A percentile compares a stretch with the other conserved stretches of the same genome.
phyloP scores from a whole-genome alignment of 2,888 invertebrate genomes.

The Eucriotettix oculatus region DNA sequence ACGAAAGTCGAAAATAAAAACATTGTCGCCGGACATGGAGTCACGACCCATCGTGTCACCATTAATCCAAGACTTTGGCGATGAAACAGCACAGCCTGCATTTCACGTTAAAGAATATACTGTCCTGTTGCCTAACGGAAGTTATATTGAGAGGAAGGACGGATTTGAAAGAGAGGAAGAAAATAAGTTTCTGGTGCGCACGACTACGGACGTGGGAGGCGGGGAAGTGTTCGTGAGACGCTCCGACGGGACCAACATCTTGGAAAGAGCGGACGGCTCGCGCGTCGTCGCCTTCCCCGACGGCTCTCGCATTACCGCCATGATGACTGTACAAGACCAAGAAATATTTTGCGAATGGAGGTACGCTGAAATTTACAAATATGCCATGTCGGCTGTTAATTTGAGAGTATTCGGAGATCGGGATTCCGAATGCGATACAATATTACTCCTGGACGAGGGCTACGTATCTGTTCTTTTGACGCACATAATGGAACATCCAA shows the following conservation, averaged over 20 bases:
- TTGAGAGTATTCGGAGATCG: neutral
- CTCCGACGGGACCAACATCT: slow-evolving; percentile 21
- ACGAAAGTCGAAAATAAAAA: too few relatives aligned
- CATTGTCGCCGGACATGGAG: too few relatives aligned
- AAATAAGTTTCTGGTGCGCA: slow-evolving; percentile 19
- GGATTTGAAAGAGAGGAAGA: too few relatives aligned
- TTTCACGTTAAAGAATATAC: too few relatives aligned
- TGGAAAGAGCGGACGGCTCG: slow-evolving; percentile 19
- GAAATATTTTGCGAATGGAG: neutral
- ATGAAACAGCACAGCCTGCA: too few relatives aligned
- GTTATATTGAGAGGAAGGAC: too few relatives aligned
- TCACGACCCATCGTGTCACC: too few relatives aligned
- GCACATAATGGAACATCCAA: slow-evolving; percentile 14
- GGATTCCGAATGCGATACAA: neutral
- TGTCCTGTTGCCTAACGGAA: too few relatives aligned
- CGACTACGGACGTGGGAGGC: slow-evolving; percentile 20
- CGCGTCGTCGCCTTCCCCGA: slow-evolving; percentile 21
- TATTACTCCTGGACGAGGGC: slow-evolving; percentile 12
- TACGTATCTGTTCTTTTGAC: slow-evolving; percentile 22
- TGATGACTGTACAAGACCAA: slow-evolving; percentile 18
- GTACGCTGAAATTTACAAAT: neutral
- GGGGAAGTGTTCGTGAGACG: slow-evolving; percentile 21
- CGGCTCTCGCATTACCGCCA: slow-evolving; percentile 20
- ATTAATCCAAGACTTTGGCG: too few relatives aligned
- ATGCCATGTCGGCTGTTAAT: neutral